A percentile compares a stretch with the other conserved stretches of the same genome.
Conservation (phyloP, 2,888 invertebrate species). For the Limnephilus lunatus region DNA sequence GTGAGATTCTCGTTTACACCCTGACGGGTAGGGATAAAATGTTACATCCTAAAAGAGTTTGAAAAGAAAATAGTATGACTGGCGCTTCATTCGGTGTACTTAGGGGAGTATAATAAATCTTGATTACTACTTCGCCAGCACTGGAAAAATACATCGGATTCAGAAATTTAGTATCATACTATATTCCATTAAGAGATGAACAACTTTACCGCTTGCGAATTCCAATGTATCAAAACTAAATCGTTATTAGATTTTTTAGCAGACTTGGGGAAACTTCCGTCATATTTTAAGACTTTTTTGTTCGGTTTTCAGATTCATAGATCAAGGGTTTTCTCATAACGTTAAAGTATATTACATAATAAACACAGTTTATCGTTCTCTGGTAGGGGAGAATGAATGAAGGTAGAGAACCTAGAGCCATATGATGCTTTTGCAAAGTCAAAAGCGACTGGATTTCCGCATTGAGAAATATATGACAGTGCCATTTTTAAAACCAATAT, state of each 20-base stretch:
- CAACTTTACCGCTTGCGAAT: background rate
- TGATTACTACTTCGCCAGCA: constrained; percentile 51
- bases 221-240: constrained; percentile 13
- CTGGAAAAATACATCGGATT: constrained; percentile 29
- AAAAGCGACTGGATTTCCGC: background rate
- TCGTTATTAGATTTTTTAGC: constrained; percentile 2
- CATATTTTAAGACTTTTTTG: background rate
- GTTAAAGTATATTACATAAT: constrained; percentile 2
- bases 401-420: background rate
- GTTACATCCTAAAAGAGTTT: constrained; percentile 64
- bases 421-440: background rate
- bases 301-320: background rate
- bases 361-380: background rate
- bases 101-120: constrained; percentile 56
- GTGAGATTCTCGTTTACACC: constrained; percentile 65
- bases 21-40: constrained; percentile 65
- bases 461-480: background rate
- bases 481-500: background rate
- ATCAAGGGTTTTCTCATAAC: constrained; percentile 2
- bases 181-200: constrained; percentile 38
- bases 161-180: constrained; percentile 23
- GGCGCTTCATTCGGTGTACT: constrained; percentile 53
- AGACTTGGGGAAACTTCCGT: background rate
- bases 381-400: background rate
- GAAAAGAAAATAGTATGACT: constrained; percentile 64